Evolutionary conservation across 2,888 invertebrate species (phyloP).

Genomic region (Sepiola atlantica): DNA sequence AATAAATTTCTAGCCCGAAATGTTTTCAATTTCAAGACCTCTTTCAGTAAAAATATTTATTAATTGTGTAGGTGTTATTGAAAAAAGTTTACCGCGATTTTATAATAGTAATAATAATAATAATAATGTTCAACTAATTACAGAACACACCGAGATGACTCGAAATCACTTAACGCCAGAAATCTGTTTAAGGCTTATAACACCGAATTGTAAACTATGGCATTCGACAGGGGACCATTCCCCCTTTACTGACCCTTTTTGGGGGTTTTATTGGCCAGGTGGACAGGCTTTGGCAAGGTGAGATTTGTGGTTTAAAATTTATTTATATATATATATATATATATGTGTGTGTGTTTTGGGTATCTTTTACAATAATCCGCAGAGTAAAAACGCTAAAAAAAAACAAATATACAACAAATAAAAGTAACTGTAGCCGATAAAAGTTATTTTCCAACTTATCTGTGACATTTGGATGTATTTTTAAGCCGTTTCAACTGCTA

Average conservation of each 20-base stretch:
- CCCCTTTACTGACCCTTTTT: constrained; percentile 81
- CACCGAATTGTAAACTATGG: constrained; percentile 80
- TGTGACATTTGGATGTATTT: too few relatives aligned
- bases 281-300: constrained; percentile 83
- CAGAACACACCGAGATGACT: constrained; percentile 59
- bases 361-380: too few relatives aligned
- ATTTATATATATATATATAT: too few relatives aligned
- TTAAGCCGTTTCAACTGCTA: too few relatives aligned
- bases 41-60: not conserved
- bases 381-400: too few relatives aligned
- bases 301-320: not conserved
- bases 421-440: too few relatives aligned
- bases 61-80: not conserved
- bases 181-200: constrained; percentile 80
- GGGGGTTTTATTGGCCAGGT: constrained; percentile 88
- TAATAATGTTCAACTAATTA: not conserved
- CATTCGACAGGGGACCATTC: constrained; percentile 72
- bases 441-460: too few relatives aligned
- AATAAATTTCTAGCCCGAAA: not conserved
- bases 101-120: not conserved
- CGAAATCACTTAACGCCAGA: constrained; percentile 80
- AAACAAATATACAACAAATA: too few relatives aligned
- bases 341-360: too few relatives aligned
- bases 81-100: not conserved
- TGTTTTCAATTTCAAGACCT: not conserved